A percentile compares a stretch with the other conserved stretches of the same genome.
phyloP scores from a whole-genome alignment of 2,113 vertebrate genomes.

The Gobiocypris rarus region DNA sequence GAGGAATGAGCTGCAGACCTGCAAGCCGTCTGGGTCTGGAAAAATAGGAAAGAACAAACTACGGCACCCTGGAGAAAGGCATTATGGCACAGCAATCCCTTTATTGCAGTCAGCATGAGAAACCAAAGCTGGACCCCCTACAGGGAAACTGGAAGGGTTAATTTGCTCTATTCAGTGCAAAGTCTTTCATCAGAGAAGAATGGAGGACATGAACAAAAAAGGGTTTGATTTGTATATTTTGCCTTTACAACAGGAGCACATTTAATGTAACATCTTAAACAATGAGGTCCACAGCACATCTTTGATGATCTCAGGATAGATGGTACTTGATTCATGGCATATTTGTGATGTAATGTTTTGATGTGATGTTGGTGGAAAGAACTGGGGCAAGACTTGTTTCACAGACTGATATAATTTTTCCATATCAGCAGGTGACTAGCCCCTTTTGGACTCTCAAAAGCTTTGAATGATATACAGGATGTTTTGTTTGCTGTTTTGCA shows the following conservation, averaged over 20 bases:
- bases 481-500: not conserved
- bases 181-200: slow-evolving; percentile 69
- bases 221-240: slow-evolving; percentile 47
- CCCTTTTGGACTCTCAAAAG: not conserved
- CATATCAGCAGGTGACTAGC: not conserved
- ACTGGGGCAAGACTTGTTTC: slow-evolving; percentile 15
- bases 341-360: slow-evolving; percentile 4
- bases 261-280: slow-evolving; percentile 12
- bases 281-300: not conserved
- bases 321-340: not conserved
- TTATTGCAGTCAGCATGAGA: not conserved
- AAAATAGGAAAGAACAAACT: not conserved
- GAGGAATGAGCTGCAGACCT: slow-evolving; percentile 6
- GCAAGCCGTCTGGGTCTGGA: not conserved
- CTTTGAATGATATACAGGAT: not conserved
- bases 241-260: not conserved
- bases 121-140: slow-evolving; percentile 59
- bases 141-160: slow-evolving; percentile 59
- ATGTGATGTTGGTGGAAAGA: slow-evolving; percentile 26
- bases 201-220: slow-evolving; percentile 54
- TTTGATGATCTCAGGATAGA: slow-evolving; percentile 28
- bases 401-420: not conserved
- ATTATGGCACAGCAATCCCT: not conserved
- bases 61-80: not conserved
- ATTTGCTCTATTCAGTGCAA: slow-evolving; percentile 64